Evolutionary conservation across 2,797 vertebrate genomes (phyloP), one percentile per base, ranked within the genome.

Genomic region (Melanotaenia maccullochi): DNA sequence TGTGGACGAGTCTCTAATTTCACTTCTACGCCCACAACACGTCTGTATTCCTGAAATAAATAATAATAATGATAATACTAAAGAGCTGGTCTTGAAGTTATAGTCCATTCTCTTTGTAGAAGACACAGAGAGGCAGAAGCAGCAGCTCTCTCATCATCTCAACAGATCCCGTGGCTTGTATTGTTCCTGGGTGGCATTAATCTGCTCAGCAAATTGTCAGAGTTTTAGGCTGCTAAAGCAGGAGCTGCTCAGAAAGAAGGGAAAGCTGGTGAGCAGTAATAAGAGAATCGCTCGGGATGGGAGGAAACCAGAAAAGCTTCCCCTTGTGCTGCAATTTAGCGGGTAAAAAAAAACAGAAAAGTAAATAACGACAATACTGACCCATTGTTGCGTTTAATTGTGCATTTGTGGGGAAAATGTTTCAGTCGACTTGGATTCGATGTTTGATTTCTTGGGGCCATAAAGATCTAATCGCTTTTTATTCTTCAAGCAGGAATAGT

Each of bases 161-260:
- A 76, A 33, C 82, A 76, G 54, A 68, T 78, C 76, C 82, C 64
- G 72, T 33, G 60, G 57, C 52, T 80, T 1, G 60, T 54, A 73
- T 85, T 85, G 82, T 82, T 90, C 72, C 67, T 73, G 70, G 18
- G 70, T 76, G 76, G 68, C 78, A 76, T 81, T 51, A 76, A 75
- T 82, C 66, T 69, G 51, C 70, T 55, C 63, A 35, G 51, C 60
- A 71, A 47, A 72, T 75, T 81, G 79, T 76, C 60, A 59, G 71
- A 77, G 58, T 78, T 73, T 49, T 65, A 54, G 35, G 72, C 61
- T 35, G 62, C 35, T 79, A 70, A 12, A 55, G 25, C 52, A 25
- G 12, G 8, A 55, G 68, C 24, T 57, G 52, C 66, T 56, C 28
- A 58, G 78, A 77, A 58, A 42, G 56, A 73, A 47, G 30, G 59